phyloP scores from a whole-genome alignment of 2,797 vertebrate species.

The Nyctibius grandis region DNA sequence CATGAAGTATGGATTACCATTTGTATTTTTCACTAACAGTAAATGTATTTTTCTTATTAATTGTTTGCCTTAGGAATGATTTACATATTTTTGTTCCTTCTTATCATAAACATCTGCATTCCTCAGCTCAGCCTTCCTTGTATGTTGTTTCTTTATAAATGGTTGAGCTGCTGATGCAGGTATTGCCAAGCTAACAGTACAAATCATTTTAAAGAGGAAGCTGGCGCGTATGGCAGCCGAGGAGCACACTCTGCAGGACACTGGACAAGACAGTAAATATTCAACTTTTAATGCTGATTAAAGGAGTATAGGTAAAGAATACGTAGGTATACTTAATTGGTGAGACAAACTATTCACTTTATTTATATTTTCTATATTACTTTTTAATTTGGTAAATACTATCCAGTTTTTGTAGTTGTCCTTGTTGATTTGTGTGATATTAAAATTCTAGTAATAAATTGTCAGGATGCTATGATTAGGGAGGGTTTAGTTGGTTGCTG shows the following conservation, averaged over 20 bases:
- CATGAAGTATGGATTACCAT: constrained; percentile 83
- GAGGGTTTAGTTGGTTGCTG: constrained; percentile 86
- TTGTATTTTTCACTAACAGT: constrained; percentile 87
- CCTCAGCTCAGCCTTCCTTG: constrained; percentile 87
- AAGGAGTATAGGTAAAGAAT: constrained; percentile 99
- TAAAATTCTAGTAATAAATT: constrained; percentile 81
- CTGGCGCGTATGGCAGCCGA: constrained; percentile 90
- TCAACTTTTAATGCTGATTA: constrained; percentile 98
- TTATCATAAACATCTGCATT: constrained; percentile 88
- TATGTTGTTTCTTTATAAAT: constrained; percentile 87
- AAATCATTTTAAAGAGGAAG: constrained; percentile 96
- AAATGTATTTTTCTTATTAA: constrained; percentile 89
- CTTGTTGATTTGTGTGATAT: constrained; percentile 87
- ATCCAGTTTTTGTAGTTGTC: constrained; percentile 86
- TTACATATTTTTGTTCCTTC: constrained; percentile 89
- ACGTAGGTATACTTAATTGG: constrained; percentile 99
- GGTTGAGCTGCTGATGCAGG: constrained; percentile 89
- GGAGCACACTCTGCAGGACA: constrained; percentile 97
- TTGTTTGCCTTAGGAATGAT: constrained; percentile 90
- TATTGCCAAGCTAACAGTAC: constrained; percentile 89
- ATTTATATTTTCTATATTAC: constrained; percentile 90
- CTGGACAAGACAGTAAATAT: constrained; percentile 99
- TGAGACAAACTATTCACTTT: constrained; percentile 98
- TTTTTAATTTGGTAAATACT: constrained; percentile 87
- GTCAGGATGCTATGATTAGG: constrained; percentile 77